Conservation (phyloP, 2,113 vertebrate genomes). For the Formicarius rufipectus region DNA sequence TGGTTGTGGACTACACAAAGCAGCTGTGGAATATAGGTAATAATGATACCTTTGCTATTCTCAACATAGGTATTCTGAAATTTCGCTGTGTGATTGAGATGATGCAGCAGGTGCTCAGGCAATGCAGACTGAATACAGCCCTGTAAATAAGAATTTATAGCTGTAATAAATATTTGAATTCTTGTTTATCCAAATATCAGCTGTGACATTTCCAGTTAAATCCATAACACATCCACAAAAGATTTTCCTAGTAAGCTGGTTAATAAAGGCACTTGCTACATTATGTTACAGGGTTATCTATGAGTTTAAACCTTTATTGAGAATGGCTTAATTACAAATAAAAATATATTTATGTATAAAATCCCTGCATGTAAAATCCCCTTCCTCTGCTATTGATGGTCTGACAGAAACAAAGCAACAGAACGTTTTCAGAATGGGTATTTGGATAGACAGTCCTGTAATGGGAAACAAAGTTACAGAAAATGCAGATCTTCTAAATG, state of each 20-base stretch:
- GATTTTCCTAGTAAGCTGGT: neutral
- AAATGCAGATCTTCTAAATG: neutral
- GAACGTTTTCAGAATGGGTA: neutral
- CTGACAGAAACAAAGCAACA: slow-evolving; percentile 18
- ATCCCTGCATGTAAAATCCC: slow-evolving; percentile 74
- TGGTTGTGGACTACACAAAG: neutral
- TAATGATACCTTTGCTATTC: neutral
- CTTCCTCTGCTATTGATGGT: slow-evolving; percentile 44
- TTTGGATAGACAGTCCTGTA: neutral
- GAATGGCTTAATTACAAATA: slow-evolving; percentile 76
- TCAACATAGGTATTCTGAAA: neutral
- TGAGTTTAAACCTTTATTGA: slow-evolving; percentile 71
- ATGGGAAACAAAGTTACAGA: neutral
- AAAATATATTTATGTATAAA: slow-evolving; percentile 79
- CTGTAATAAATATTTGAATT: neutral
- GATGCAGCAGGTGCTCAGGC: neutral
- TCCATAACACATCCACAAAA: neutral
- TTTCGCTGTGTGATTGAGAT: neutral
- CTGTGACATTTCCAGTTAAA: neutral
- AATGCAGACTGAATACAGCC: neutral
- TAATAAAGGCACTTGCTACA: slow-evolving; percentile 20
- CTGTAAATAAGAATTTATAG: neutral
- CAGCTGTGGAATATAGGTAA: neutral
- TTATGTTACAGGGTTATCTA: neutral
- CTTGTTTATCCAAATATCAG: neutral